Evolutionary conservation across 2,113 vertebrate genomes (phyloP), one percentile per base, ranked within the genome.

Genomic region (Acrocephalus kingi): DNA sequence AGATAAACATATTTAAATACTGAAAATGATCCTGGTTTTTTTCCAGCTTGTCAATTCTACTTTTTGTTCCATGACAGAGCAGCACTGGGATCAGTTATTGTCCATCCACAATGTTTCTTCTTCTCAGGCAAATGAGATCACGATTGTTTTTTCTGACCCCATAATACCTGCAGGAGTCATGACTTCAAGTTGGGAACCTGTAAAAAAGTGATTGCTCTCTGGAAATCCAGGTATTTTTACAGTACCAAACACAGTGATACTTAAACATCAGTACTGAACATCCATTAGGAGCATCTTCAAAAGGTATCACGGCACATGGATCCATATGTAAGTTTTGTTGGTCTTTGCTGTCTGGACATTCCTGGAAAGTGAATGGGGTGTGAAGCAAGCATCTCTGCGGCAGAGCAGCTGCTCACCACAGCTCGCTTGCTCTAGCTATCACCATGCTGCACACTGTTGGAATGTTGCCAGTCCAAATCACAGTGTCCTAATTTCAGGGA

Each of bases 401-500:
- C 1, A 3, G 23, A 91, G 51, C 84, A 96, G 93, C 91, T 79
- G 84, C 84, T 95, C 46, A 13, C 55, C 51, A 15, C 72, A 25
- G 68, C 39, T 39, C 0, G 0, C 33, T 17, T 11, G 41, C 84
- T 84, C 22, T 3, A 25, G 69, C 84, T 89, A 83, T 85, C 82
- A 58, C 67, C 30, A 6, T 2, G 46, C 54, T 56, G 69, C 87
- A 89, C 12, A 1, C 58, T 43, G 78, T 74, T 93, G 96, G 91
- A 93, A 67, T 2, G 0, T 8, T 0, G 71, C 94, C 93, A 93
- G 87, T 27, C 52, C 49, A 20, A 68, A 81, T 56, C 45, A 9
- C 68, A 63, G 69, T 7, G 87, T 43, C 96, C 91, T 90, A 43
- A 93, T 95, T 95, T 89, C 91, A 33, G 55, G 63, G 56, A 58